These are phyloP conservation scores for Cecropterus lyciades DNA, from an alignment of 1,140 invertebrate species.

Conservation along the genomic window DNA sequence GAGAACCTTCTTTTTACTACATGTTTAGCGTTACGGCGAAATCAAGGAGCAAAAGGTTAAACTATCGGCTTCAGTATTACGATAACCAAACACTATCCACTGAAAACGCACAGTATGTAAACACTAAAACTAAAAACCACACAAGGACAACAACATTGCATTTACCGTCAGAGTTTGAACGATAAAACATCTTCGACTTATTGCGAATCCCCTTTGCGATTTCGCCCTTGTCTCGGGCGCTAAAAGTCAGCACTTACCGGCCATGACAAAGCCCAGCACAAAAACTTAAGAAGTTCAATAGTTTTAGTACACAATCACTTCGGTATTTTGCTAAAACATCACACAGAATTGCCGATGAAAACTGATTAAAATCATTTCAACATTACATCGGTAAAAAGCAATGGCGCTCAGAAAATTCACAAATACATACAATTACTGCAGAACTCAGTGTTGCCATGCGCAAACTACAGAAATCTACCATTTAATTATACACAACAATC, in stretches of 20 bases:
- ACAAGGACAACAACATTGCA: conserved; percentile 84
- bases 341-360: conserved; percentile 82
- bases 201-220: conserved; percentile 82
- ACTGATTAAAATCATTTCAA: conserved; percentile 84
- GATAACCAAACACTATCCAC: conserved; percentile 76
- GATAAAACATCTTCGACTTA: conserved; percentile 85
- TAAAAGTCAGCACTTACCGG: conserved; percentile 85
- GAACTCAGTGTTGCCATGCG: conserved; percentile 67
- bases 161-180: conserved; percentile 84
- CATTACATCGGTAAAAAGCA: conserved; percentile 83
- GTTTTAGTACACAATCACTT: conserved; percentile 82
- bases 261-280: conserved; percentile 85
- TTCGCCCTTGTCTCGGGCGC: conserved; percentile 84
- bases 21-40: conserved; percentile 60
- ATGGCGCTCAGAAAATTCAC: conserved; percentile 83
- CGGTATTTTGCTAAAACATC: conserved; percentile 82
- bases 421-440: conserved; percentile 82
- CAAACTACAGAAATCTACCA: conserved; percentile 43
- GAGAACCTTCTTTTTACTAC: conserved; percentile 66
- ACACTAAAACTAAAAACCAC: conserved; percentile 80
- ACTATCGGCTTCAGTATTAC: conserved; percentile 65
- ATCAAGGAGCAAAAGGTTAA: conserved; percentile 70
- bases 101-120: conserved; percentile 73
- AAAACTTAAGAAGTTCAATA: conserved; percentile 83
- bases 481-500: conserved; percentile 7